Conservation (phyloP, 1,140 invertebrate species). For the Caligus rogercresseyi region DNA sequence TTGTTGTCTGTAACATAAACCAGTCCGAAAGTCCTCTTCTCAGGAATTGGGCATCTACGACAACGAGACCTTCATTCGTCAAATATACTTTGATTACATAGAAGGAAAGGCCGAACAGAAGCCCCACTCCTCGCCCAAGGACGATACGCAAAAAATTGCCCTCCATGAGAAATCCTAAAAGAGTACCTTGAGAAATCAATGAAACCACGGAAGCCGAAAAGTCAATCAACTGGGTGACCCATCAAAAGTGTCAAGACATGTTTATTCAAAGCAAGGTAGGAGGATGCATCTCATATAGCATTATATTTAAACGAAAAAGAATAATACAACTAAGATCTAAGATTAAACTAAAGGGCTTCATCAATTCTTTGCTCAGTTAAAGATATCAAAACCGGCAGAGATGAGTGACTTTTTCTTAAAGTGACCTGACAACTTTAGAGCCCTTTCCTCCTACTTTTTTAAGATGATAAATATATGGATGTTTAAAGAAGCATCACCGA, state of each 20-base stretch:
- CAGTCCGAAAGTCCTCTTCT: constrained; percentile 18
- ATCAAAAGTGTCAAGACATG: constrained; percentile 20
- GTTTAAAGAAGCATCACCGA: too few relatives aligned
- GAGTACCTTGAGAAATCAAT: constrained; percentile 18
- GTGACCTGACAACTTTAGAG: too few relatives aligned
- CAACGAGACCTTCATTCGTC: constrained; percentile 20
- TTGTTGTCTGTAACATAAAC: constrained; percentile 19
- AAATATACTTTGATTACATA: constrained; percentile 19
- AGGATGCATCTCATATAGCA: neutral
- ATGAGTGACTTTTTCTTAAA: too few relatives aligned
- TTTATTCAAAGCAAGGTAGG: constrained; percentile 16
- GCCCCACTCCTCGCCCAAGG: neutral
- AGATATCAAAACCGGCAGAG: too few relatives aligned
- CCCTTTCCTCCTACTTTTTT: too few relatives aligned
- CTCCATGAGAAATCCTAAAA: constrained; percentile 13
- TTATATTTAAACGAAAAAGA: too few relatives aligned
- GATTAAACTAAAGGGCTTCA: too few relatives aligned
- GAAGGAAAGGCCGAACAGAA: constrained; percentile 11
- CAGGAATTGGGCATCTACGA: constrained; percentile 18
- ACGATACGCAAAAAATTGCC: constrained; percentile 12
- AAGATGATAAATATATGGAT: too few relatives aligned
- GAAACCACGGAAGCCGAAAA: constrained; percentile 13
- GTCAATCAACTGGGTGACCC: constrained; percentile 20
- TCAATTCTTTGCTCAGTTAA: too few relatives aligned
- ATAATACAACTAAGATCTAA: too few relatives aligned